Base-by-base conservation (phyloP, 2,888 invertebrate genomes). In the Dasysyrphus albostriatus region DNA sequence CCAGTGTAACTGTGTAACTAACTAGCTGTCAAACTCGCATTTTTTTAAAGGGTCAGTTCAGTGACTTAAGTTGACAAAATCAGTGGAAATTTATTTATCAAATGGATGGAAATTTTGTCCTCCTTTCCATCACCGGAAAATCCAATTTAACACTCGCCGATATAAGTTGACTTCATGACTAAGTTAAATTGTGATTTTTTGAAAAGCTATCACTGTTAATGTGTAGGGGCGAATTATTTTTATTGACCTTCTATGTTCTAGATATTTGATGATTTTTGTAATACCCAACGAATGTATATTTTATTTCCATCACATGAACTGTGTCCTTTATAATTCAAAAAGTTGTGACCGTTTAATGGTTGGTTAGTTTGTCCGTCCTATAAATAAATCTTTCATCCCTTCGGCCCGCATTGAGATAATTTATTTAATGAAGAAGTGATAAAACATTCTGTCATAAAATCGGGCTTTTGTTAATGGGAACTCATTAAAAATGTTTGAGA, bases 401-500 rank as follows among this genome's bases (percentile, higher is more conserved):
- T 19, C 12, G 32, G 6, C 16, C 47, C 54, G 32, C 69, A 19
- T 12, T 5, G 29, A 34, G 75, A 80, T 76, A 67, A 84, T 80
- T 69, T 51, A 80, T 80, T 84, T 72, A 72, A 84, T 80, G 76
- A 72, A 44, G 65, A 72, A 72, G 80, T 80, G 80, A 80, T 84
- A 84, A 84, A 80, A 63, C 72, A 39, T 58, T 72, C 75, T 65
- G 72, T 39, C 84, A 72, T 80, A 73, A 75, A 81, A 81, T 81
- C 81, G 76, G 84, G 75, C 51, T 72, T 49, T 72, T 72, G 67
- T 70, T 59, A 84, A 84, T 84, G 84, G 29, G 24, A 34, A 80
- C 75, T 80, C 84, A 84, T 84, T 84, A 76, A 84, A 80, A 76
- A 58, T 63, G 39, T 59, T 80, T 47, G 75, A 84, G 79, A 65